Evolutionary conservation across 2,113 vertebrate genomes (phyloP).

Genomic region (Pelecanoides urinatrix): DNA sequence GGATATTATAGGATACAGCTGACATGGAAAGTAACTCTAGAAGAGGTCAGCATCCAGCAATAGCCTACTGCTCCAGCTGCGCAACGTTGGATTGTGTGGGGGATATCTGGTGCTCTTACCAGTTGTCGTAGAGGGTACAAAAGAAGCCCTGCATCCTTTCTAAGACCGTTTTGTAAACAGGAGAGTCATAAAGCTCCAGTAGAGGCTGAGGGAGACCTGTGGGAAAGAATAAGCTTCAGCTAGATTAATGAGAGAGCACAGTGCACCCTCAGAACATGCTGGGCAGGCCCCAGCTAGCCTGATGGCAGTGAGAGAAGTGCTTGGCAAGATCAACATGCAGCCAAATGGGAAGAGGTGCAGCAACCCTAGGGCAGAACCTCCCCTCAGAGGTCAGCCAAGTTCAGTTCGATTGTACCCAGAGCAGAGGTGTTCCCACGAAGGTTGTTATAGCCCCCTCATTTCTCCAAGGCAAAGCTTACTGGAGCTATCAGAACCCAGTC

Average conservation of each 20-base stretch:
- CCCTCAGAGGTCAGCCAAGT: background rate
- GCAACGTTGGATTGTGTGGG: background rate
- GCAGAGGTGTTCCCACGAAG: background rate
- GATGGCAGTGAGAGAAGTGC: accelerated
- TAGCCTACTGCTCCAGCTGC: background rate
- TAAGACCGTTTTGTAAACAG: slow-evolving; percentile 83
- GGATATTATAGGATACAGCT: background rate
- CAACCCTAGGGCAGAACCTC: background rate
- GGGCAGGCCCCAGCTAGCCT: background rate
- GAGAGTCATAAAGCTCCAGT: slow-evolving; percentile 84
- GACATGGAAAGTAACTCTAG: background rate
- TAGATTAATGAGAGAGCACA: background rate
- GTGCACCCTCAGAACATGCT: background rate
- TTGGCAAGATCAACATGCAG: background rate
- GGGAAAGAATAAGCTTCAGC: background rate
- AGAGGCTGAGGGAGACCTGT: slow-evolving; percentile 85
- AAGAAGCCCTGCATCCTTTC: slow-evolving; percentile 97
- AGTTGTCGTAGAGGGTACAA: slow-evolving; percentile 88
- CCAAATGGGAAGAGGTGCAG: background rate
- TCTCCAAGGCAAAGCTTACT: background rate
- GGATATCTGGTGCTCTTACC: slow-evolving; percentile 73
- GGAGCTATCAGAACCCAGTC: background rate
- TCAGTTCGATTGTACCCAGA: background rate
- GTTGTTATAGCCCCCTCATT: background rate
- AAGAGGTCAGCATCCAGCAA: background rate